phyloP scores from a whole-genome alignment of 2,113 vertebrate species.

The Porphyrio hochstetteri region DNA sequence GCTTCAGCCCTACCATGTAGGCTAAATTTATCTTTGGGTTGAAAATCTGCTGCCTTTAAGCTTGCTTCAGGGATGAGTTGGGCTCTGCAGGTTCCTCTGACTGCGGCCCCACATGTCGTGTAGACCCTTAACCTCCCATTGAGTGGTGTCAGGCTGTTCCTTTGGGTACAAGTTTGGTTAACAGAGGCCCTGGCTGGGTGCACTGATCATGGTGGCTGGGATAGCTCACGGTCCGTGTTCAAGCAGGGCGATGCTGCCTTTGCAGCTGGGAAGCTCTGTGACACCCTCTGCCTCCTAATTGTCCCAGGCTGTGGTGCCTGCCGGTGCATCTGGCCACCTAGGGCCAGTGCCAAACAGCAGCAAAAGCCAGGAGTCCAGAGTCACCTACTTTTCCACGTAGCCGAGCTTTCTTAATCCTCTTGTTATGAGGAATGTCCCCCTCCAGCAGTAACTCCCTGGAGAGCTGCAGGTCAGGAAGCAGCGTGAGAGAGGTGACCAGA shows the following conservation, averaged over 20 bases:
- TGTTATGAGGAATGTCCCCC: background rate
- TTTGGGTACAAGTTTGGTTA: background rate
- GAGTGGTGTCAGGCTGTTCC: background rate
- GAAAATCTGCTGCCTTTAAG: background rate
- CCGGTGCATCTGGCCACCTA: background rate
- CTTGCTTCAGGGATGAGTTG: background rate
- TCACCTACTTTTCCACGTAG: background rate
- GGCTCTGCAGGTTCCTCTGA: background rate
- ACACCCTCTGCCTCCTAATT: background rate
- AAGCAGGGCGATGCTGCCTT: background rate
- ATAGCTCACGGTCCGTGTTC: background rate
- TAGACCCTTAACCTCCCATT: background rate
- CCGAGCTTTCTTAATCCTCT: background rate
- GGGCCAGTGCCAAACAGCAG: background rate
- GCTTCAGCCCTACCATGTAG: background rate
- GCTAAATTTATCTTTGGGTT: background rate
- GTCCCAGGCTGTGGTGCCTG: background rate
- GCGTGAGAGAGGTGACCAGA: background rate
- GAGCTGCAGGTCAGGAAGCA: background rate
- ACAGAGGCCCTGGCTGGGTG: background rate
- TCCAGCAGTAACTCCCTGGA: background rate
- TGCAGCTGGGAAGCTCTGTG: rapidly evolving
- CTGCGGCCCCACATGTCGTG: background rate
- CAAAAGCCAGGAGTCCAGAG: background rate
- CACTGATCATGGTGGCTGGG: background rate